phyloP scores from a whole-genome alignment of 2,888 invertebrate genomes.

The Microplitis deprimator region DNA sequence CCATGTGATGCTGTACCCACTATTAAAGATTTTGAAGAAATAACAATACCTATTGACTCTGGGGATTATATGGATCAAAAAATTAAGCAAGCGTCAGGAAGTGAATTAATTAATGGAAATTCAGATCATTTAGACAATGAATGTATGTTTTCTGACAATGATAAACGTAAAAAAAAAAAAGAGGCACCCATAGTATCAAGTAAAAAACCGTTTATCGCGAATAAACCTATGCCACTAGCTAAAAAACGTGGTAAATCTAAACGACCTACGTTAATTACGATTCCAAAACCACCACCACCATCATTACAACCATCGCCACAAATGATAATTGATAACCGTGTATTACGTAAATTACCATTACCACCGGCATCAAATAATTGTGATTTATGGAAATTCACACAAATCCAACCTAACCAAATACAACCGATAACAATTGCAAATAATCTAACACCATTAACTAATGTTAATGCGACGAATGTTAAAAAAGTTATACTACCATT shows the following conservation, averaged over 20 bases:
- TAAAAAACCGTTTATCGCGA: constrained; percentile 68
- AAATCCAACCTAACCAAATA: constrained; percentile 56
- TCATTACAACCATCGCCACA: not conserved
- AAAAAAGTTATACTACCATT: constrained; percentile 69
- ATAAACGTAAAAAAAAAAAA: constrained; percentile 50
- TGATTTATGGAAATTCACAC: constrained; percentile 19
- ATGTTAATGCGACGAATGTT: constrained; percentile 56
- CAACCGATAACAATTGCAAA: constrained; percentile 65
- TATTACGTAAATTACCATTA: constrained; percentile 63
- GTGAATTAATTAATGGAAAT: not conserved
- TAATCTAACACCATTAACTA: constrained; percentile 52
- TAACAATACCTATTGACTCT: constrained; percentile 19
- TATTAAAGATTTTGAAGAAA: constrained; percentile 57
- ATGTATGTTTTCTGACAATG: not conserved
- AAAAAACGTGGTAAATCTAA: constrained; percentile 67
- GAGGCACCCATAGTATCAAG: constrained; percentile 64
- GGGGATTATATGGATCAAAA: constrained; percentile 16
- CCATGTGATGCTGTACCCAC: constrained; percentile 69
- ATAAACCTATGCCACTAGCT: constrained; percentile 67
- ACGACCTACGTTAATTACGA: constrained; percentile 65
- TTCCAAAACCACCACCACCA: constrained; percentile 61
- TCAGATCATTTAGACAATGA: not conserved
- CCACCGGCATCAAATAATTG: constrained; percentile 54
- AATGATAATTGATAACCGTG: constrained; percentile 58
- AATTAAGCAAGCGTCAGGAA: not conserved